Evolutionary conservation across 2,888 invertebrate species (phyloP), one percentile per base, ranked within the genome.

Genomic region (Digitonthophagus gazella): DNA sequence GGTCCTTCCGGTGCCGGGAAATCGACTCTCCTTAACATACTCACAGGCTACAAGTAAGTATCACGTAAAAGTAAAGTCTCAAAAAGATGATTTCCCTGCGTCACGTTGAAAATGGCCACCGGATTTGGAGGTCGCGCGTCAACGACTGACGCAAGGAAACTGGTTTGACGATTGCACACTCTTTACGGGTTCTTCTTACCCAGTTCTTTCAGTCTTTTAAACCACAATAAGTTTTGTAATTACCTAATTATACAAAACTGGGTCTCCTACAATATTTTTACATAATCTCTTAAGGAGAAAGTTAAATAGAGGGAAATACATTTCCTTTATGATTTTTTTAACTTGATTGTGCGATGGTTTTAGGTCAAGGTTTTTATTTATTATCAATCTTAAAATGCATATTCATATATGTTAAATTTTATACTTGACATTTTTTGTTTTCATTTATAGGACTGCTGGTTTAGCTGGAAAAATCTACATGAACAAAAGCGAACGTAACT

Each of bases 1-100:
- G 97, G 97, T 11, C 97, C 97, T 56, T 96, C 96, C 0, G 97
- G 97, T 22, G 96, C 95, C 68, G 95, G 97, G 76, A 97, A 97
- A 84, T 95, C 95, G 65, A 96, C 96, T 0, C 86, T 97, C 15
- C 91, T 97, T 80, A 97, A 97, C 81, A 96, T 97, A 76, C 89
- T 97, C 73, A 96, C 97, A 15, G 97, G 97, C 81, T 97, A 96
- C 87, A 95, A 91, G 97, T 96, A 85, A 90, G 91, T 88, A 67
- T 22, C 16, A 44, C 11, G 28, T 8, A 44, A 44, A 44, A 44
- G 28, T n/a, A n/a, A n/a, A n/a, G n/a, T n/a, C n/a, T n/a, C n/a
- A 44, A 6, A 11, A 8, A 44, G 6, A 44, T 8, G 28, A 44
- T 44, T 44, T 44, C 28, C 28, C 28, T 44, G 28, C 28, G 28